phyloP scores from a whole-genome alignment of 2,797 vertebrate species.

The Siniperca undulata region DNA sequence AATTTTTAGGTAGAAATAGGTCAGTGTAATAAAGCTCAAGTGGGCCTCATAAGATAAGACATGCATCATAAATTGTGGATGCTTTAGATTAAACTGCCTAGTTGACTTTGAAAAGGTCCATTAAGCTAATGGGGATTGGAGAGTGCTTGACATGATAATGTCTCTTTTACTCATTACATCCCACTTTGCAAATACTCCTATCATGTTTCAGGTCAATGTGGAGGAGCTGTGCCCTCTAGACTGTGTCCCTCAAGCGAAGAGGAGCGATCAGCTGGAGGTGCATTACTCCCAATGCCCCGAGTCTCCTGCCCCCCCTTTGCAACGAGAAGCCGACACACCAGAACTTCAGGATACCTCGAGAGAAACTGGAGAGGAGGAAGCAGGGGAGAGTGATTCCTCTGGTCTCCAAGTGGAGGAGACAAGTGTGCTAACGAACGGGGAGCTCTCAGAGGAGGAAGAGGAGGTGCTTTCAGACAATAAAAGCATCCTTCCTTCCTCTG shows the following conservation, averaged over 20 bases:
- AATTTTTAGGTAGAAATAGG: slow-evolving; percentile 24
- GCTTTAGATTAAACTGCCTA: slow-evolving; percentile 32
- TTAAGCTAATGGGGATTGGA: slow-evolving; percentile 46
- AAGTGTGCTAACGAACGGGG: slow-evolving; percentile 87
- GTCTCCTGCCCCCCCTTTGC: slow-evolving; percentile 40
- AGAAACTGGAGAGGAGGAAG: slow-evolving; percentile 70
- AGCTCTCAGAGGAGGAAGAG: slow-evolving; percentile 87
- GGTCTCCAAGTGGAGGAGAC: slow-evolving; percentile 79
- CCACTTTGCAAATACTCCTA: slow-evolving; percentile 47
- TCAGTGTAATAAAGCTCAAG: slow-evolving; percentile 30
- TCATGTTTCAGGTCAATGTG: slow-evolving; percentile 68
- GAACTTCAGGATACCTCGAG: slow-evolving; percentile 64
- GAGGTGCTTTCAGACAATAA: slow-evolving; percentile 61
- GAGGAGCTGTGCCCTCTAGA: slow-evolving; percentile 50
- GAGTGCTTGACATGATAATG: slow-evolving; percentile 28
- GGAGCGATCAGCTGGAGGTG: slow-evolving; percentile 27
- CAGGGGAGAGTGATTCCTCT: slow-evolving; percentile 73
- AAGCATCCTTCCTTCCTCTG: slow-evolving; percentile 89
- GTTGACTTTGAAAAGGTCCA: slow-evolving; percentile 55
- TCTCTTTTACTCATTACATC: slow-evolving; percentile 45
- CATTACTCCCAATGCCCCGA: slow-evolving; percentile 50
- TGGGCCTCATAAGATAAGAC: slow-evolving; percentile 21
- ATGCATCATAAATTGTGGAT: slow-evolving; percentile 44
- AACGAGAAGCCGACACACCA: slow-evolving; percentile 44
- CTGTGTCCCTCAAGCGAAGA: slow-evolving; percentile 25